Evolutionary conservation across 2,797 vertebrate genomes (phyloP), one percentile per base, ranked within the genome.

Genomic region (Parauchenoglanis punctatus): DNA sequence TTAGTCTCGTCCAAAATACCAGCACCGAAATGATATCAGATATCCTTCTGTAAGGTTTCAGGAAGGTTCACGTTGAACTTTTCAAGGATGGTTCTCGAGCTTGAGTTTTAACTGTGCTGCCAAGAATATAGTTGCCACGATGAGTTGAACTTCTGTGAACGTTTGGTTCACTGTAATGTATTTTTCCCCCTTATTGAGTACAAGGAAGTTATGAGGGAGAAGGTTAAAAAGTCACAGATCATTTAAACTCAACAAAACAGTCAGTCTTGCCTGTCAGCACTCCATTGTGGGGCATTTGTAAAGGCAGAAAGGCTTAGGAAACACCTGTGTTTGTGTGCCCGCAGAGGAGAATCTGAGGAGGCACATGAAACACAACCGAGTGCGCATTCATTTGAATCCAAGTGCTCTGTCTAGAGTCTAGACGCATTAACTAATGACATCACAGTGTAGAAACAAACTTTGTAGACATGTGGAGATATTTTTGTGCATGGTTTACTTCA

Each of bases 241-340:
- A 91, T 91, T 92, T 90, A 90, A 91, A 84, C 85, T 86, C 56
- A 86, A 91, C 87, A 91, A 92, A 91, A 88, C 89, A 89, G 87
- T 78, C 86, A 73, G 88, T 88, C 88, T 87, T 89, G 89, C 89
- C 88, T 91, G 92, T 92, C 90, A 92, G 89, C 90, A 87, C 88
- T 85, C 85, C 85, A 89, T 91, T 92, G 91, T 92, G 88, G 90
- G 59, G 89, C 87, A 89, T 90, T 90, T 93, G 89, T 90, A 86
- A 91, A 91, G 90, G 88, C 89, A 90, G 89, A 88, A 91, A 87
- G 86, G 89, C 89, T 76, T 86, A 88, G 90, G 91, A 93, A 92
- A 90, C 91, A 93, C 91, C 92, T 93, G 92, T 92, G 91, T 91
- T 91, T 91, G 91, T 89, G 84, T 88, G 88, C 85, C 84, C 59